Conservation (phyloP, 2,888 invertebrate species). For the Apamea epomidion region DNA sequence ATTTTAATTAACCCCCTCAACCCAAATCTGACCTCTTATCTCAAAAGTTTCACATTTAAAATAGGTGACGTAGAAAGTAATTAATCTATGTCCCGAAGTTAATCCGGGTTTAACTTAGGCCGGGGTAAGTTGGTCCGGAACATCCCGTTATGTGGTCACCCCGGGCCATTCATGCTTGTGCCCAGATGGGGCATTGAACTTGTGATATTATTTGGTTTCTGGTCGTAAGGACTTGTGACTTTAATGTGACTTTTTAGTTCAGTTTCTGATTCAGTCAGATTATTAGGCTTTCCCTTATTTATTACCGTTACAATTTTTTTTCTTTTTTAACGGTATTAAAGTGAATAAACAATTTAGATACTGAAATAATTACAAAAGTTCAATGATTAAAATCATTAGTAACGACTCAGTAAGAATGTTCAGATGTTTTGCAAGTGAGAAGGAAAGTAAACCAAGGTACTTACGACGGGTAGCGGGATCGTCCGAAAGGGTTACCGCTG, state of each 20-base stretch:
- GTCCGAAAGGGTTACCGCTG: too few species aligned
- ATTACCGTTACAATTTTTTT: background rate
- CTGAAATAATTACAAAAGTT: background rate
- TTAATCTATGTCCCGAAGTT: constrained; percentile 71
- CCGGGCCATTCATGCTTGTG: constrained; percentile 65
- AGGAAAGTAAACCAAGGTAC: background rate
- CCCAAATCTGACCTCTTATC: constrained; percentile 48
- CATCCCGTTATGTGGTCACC: constrained; percentile 63
- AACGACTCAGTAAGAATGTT: background rate
- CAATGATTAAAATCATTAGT: too few species aligned
- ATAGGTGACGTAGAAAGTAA: constrained; percentile 62
- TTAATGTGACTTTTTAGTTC: constrained; percentile 38
- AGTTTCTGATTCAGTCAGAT: background rate
- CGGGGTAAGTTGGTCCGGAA: constrained; percentile 62
- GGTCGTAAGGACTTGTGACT: constrained; percentile 28
- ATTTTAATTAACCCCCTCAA: constrained; percentile 47
- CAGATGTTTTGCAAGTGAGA: background rate
- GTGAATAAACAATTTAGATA: background rate
- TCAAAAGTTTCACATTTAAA: constrained; percentile 63
- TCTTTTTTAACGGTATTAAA: background rate
- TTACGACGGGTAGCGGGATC: too few species aligned
- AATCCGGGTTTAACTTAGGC: constrained; percentile 67
- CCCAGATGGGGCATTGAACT: constrained; percentile 60
- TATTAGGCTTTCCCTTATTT: background rate
- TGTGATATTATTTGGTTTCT: constrained; percentile 49